phyloP scores from a whole-genome alignment of 1,140 invertebrate genomes.

The Drosophila athabasca region DNA sequence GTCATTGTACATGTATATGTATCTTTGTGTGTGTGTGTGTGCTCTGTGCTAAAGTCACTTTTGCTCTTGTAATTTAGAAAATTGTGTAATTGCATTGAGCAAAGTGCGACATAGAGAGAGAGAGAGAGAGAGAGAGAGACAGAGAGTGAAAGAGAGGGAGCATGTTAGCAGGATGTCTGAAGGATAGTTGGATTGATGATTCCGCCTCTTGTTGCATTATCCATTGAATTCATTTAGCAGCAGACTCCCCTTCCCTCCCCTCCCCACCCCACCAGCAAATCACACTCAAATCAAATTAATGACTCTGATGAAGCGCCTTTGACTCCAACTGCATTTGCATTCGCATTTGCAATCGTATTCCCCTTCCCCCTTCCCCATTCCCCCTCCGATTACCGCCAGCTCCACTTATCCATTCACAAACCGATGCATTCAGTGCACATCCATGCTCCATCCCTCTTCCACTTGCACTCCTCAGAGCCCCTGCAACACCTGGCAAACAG shows the following conservation, averaged over 20 bases:
- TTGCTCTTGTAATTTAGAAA: constrained; percentile 63
- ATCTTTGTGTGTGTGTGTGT: background rate
- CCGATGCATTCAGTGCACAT: too few species aligned
- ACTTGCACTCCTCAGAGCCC: too few species aligned
- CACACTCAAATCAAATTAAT: constrained; percentile 57
- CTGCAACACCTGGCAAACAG: constrained; percentile 10
- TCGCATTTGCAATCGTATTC: background rate
- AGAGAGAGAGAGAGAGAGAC: background rate
- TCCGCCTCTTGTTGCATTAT: constrained; percentile 47
- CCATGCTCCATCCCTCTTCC: too few species aligned
- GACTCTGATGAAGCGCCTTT: constrained; percentile 50
- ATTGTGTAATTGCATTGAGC: constrained; percentile 66
- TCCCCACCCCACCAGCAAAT: background rate
- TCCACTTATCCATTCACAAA: background rate
- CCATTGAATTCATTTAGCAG: constrained; percentile 36
- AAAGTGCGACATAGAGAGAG: background rate
- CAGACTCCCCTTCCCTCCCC: too few species aligned
- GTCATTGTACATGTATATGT: background rate
- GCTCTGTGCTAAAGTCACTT: constrained; percentile 42
- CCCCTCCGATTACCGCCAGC: background rate
- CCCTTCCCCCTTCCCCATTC: background rate
- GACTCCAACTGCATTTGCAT: constrained; percentile 14
- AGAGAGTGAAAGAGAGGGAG: background rate
- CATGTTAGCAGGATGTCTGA: too few species aligned
- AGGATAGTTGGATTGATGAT: background rate